A percentile compares a stretch with the other conserved stretches of the same genome.
Evolutionary conservation across 2,113 vertebrate genomes (phyloP).

Genomic region (Dicrurus megarhynchus): DNA sequence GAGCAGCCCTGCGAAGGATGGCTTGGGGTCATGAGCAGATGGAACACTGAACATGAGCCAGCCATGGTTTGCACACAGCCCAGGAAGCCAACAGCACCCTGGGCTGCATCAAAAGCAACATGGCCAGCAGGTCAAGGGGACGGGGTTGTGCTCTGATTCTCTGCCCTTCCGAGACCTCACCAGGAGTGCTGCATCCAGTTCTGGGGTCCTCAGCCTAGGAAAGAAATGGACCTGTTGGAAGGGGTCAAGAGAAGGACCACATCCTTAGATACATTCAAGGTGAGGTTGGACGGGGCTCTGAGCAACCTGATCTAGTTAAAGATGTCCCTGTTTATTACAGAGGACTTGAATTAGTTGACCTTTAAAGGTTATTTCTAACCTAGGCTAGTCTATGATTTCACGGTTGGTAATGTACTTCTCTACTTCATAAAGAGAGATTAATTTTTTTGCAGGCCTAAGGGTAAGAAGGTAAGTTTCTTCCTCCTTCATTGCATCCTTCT

Average conservation of each 20-base stretch:
- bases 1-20: not conserved
- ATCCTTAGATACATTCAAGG: not conserved
- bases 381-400: not conserved
- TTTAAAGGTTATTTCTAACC: not conserved
- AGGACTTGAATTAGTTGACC: not conserved
- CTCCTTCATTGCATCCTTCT: not conserved
- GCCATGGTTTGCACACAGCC: accelerated
- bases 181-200: not conserved
- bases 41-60: not conserved
- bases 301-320: not conserved
- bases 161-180: not conserved
- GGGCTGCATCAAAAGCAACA: not conserved
- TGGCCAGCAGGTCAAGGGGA: not conserved
- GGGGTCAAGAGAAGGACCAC: not conserved
- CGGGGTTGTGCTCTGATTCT: not conserved
- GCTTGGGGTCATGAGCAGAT: no score
- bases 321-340: not conserved
- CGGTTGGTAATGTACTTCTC: not conserved
- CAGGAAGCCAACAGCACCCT: not conserved
- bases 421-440: not conserved
- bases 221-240: not conserved
- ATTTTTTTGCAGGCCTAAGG: not conserved
- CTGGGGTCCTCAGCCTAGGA: not conserved
- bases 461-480: not conserved
- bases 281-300: not conserved